phyloP scores from a whole-genome alignment of 2,113 vertebrate genomes.

The Leiothrix lutea region DNA sequence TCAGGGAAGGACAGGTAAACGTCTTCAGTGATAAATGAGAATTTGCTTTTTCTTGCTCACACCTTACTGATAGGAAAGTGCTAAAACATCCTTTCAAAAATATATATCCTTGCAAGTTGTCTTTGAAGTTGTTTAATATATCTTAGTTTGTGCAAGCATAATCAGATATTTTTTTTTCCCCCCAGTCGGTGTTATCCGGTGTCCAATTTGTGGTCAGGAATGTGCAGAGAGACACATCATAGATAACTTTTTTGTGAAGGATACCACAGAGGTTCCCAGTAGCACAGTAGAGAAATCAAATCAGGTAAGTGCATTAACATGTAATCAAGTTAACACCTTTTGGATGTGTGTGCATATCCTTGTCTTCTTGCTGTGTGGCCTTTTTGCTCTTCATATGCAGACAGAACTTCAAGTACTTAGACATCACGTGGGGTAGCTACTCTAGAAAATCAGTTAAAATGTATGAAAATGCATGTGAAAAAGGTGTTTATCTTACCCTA shows the following conservation, averaged over 20 bases:
- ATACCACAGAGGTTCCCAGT: constrained; percentile 95
- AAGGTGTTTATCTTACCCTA: neutral
- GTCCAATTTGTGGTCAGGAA: constrained; percentile 94
- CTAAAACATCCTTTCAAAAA: neutral
- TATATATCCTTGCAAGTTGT: neutral
- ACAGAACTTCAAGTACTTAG: neutral
- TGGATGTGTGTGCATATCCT: neutral
- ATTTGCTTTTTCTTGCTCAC: neutral
- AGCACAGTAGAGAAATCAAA: constrained; percentile 97
- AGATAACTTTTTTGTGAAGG: constrained; percentile 98
- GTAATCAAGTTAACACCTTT: constrained; percentile 1
- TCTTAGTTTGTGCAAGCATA: neutral
- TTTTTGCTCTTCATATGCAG: neutral
- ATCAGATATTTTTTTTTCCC: neutral
- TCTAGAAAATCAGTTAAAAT: neutral
- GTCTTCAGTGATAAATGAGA: neutral
- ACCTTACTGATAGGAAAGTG: neutral
- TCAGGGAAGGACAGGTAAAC: neutral
- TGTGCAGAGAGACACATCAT: constrained; percentile 95
- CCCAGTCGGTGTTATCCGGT: constrained; percentile 89
- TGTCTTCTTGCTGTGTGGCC: constrained; percentile 2
- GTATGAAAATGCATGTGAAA: neutral
- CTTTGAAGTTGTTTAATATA: constrained; percentile 7
- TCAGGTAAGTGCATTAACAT: constrained; percentile 81
- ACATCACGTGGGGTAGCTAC: neutral